Evolutionary conservation across 2,113 vertebrate species (phyloP), one percentile per base, ranked within the genome.

Genomic region (Chionis minor): DNA sequence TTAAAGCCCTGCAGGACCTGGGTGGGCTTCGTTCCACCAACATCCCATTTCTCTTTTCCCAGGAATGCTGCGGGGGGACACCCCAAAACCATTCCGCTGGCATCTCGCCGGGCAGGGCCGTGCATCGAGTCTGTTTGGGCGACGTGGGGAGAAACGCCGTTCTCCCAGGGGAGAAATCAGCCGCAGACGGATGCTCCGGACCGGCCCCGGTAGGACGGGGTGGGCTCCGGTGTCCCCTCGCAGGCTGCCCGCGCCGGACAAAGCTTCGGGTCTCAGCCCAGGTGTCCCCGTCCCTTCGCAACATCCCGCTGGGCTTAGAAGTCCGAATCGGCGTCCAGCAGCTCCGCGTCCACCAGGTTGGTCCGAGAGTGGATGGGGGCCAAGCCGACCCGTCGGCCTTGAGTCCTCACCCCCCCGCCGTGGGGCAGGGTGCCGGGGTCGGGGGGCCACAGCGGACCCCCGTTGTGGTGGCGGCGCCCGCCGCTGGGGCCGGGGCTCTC

Each of bases 291-390:
- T 28, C 63, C 18, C 27, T 40, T 71, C 16, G 0, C 28, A 45
- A 10, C 2, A 1, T 23, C 77, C 45, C 7, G 0, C 1, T 0
- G 3, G 65, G 22, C 10, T 97, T 94, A 99, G 86, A 99, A 99
- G 96, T 99, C 99, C 0, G 98, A 99, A 65, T 99, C 99, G 2
- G 98, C 98, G 0, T 99, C 99, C 98, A 99, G 98, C 67, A 99
- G 98, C 97, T 99, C 99, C 0, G 99, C 98, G 14, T 99, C 99
- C 98, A 99, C 98, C 75, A 99, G 98, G 96, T 99, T 99, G 96
- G 99, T 99, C 90, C 98, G 97, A 33, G 99, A 99, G 96, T 99
- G 99, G 92, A 99, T 97, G 63, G 99, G 99, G 42, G 98, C 98
- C 10, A 98, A 97, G 5, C 75, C 98, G 2, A 97, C 90, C 47